Evolutionary conservation across 2,797 vertebrate genomes (phyloP).

Genomic region (Myotis planiceps): DNA sequence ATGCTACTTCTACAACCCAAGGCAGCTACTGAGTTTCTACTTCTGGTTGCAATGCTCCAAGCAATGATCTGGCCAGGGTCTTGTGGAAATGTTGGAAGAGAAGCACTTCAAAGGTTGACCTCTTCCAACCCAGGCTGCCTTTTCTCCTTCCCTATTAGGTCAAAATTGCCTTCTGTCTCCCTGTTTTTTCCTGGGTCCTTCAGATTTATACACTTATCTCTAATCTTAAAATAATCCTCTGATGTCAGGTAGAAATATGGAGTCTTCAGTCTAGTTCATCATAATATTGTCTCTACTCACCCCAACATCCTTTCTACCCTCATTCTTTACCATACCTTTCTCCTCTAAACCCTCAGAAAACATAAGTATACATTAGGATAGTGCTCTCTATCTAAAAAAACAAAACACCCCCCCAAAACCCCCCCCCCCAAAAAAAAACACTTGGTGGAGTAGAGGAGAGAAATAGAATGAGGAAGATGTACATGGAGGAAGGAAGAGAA

Average conservation of each 20-base stretch:
- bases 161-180: neutral
- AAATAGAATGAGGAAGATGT: neutral
- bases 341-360: neutral
- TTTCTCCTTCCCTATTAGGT: neutral
- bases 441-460: neutral
- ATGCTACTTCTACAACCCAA: neutral
- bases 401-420: neutral
- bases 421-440: neutral
- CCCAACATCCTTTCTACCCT: neutral
- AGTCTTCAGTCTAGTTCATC: neutral
- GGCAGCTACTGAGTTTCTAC: neutral
- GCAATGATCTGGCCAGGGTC: neutral
- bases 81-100: neutral
- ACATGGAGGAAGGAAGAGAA: neutral
- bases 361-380: neutral
- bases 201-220: neutral
- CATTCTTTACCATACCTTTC: neutral
- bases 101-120: neutral
- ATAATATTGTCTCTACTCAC: neutral
- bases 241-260: neutral
- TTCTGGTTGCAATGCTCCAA: neutral
- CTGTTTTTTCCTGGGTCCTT: neutral
- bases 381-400: neutral
- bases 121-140: neutral
- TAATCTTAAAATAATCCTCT: neutral